Percentiles rank a stretch among this genome's conserved stretches.
phyloP scores from a whole-genome alignment of 2,113 vertebrate species.

The Melanocharis versteri region DNA sequence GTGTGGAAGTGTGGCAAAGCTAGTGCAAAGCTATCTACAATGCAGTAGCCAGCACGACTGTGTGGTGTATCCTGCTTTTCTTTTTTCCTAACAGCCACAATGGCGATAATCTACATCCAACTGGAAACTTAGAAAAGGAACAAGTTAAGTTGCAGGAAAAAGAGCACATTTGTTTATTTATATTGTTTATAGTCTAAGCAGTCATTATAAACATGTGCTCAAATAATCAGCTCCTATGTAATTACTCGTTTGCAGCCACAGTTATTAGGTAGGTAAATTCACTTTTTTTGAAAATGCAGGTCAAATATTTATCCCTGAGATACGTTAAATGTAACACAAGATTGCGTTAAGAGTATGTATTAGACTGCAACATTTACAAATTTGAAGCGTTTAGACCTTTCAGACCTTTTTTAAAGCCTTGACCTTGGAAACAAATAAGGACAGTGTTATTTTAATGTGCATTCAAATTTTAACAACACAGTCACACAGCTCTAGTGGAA shows the following conservation, averaged over 20 bases:
- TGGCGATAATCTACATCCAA: not conserved
- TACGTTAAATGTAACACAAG: not conserved
- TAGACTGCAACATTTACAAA: slow-evolving; percentile 16
- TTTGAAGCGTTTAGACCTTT: slow-evolving; percentile 31
- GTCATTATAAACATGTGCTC: not conserved
- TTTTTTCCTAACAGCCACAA: not conserved
- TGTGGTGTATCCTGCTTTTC: not conserved
- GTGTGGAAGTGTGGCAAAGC: not conserved
- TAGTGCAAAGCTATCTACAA: not conserved
- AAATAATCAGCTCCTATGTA: slow-evolving; percentile 3
- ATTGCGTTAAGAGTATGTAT: not conserved
- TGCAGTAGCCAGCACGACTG: not conserved
- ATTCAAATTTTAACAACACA: slow-evolving; percentile 73
- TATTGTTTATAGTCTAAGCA: not conserved
- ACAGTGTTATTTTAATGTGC: slow-evolving; percentile 73
- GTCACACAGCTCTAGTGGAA: slow-evolving; percentile 71
- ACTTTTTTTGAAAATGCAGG: not conserved
- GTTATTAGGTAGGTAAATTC: slow-evolving; percentile 27
- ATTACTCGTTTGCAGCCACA: not conserved
- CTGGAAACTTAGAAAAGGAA: not conserved
- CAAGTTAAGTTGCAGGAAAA: not conserved
- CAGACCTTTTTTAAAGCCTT: slow-evolving; percentile 43
- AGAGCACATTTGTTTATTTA: slow-evolving; percentile 14
- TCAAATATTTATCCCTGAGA: slow-evolving; percentile 31
- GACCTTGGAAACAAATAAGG: slow-evolving; percentile 79